Evolutionary conservation across 2,888 invertebrate genomes (phyloP).

Genomic region (Temnothorax ravouxi): DNA sequence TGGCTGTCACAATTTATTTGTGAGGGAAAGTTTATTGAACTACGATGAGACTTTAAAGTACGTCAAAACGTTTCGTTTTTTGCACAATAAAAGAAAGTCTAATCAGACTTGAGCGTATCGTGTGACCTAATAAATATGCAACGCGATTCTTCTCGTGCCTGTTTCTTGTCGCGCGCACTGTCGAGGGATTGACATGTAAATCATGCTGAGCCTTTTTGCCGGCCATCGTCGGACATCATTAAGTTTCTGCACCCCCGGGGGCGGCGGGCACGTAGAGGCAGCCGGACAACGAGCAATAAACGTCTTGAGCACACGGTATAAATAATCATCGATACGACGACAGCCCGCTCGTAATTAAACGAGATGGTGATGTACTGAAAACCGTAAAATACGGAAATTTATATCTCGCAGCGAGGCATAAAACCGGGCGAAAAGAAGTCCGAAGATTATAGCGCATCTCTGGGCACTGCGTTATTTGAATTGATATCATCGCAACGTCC

Average conservation of each 20-base stretch:
- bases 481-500: slow-evolving; percentile 13
- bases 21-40: background rate
- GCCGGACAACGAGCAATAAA: slow-evolving; percentile 63
- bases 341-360: slow-evolving; percentile 69
- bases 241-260: slow-evolving; percentile 57
- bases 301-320: slow-evolving; percentile 63
- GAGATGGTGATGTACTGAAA: slow-evolving; percentile 63
- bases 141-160: slow-evolving; percentile 43
- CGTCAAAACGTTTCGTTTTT: background rate
- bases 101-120: slow-evolving; percentile 27
- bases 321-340: slow-evolving; percentile 74
- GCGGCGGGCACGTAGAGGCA: slow-evolving; percentile 43
- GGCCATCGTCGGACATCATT: slow-evolving; percentile 65
- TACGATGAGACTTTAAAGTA: background rate
- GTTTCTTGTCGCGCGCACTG: slow-evolving; percentile 64
- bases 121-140: slow-evolving; percentile 71
- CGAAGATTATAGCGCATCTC: slow-evolving; percentile 28
- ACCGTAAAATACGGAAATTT: slow-evolving; percentile 69
- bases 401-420: slow-evolving; percentile 39
- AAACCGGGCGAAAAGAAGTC: slow-evolving; percentile 31
- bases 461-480: background rate
- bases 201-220: slow-evolving; percentile 69
- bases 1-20: background rate
- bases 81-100: slow-evolving; percentile 7
- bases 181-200: slow-evolving; percentile 74